Percentiles rank a stretch among this genome's conserved stretches.
Conservation (phyloP, 1,140 invertebrate genomes). For the Ceratitis capitata region DNA sequence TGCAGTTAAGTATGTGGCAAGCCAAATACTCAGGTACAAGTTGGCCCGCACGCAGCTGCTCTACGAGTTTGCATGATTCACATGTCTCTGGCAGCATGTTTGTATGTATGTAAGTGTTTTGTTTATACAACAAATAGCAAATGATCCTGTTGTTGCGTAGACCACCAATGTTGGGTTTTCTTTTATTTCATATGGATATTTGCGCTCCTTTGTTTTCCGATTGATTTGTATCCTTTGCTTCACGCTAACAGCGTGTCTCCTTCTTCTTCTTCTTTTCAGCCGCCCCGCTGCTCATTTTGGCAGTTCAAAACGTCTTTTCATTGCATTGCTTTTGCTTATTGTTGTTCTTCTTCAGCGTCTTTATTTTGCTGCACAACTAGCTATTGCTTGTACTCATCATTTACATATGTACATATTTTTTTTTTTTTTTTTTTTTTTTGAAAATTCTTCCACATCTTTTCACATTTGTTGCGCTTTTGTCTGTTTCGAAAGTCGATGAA, state of each 20-base stretch:
- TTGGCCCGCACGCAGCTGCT: neutral
- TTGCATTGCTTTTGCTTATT: no score
- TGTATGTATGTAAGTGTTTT: neutral
- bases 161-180: conserved; percentile 33
- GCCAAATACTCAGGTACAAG: neutral
- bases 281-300: conserved; percentile 19
- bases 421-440: neutral
- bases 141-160: conserved; percentile 30
- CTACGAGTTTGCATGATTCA: neutral
- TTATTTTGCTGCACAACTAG: neutral
- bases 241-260: neutral
- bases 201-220: neutral
- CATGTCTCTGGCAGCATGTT: neutral
- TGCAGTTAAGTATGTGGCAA: conserved; percentile 33
- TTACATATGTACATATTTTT: neutral
- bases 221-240: conserved; percentile 33
- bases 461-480: conserved; percentile 28
- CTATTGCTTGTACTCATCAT: neutral
- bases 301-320: neutral
- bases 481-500: neutral
- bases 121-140: conserved; percentile 26
- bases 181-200: neutral
- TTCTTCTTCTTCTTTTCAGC: no score
- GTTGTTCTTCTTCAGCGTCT: no score
- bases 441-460: neutral